Percentiles rank a stretch among this genome's conserved stretches.
Conservation (phyloP, 2,113 vertebrate species). For the Rhea pennata region DNA sequence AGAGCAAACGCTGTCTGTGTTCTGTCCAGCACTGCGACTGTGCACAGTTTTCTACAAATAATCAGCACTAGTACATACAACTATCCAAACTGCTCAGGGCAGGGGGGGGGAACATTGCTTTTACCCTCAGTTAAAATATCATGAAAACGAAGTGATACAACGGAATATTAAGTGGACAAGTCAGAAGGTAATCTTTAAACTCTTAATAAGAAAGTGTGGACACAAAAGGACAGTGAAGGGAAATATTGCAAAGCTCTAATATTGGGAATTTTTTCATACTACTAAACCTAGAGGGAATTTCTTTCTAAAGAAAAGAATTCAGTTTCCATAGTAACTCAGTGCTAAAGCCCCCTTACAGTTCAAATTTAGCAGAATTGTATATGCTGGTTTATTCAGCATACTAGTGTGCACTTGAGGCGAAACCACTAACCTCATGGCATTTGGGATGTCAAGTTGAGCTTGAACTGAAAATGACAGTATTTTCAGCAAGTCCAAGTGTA, state of each 20-base stretch:
- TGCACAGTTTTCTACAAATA: not conserved
- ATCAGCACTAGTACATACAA: not conserved
- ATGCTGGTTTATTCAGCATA: slow-evolving; percentile 70
- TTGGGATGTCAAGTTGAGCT: slow-evolving; percentile 46
- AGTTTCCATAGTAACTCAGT: slow-evolving; percentile 80
- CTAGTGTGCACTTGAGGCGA: slow-evolving; percentile 56
- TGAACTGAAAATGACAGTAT: not conserved
- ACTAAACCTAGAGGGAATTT: slow-evolving; percentile 72
- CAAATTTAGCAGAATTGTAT: slow-evolving; percentile 77
- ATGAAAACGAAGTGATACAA: not conserved
- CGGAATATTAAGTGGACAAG: slow-evolving; percentile 1
- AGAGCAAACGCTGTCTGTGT: not conserved
- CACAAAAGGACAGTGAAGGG: not conserved
- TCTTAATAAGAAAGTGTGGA: not conserved
- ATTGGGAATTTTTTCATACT: slow-evolving; percentile 27
- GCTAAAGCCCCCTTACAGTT: slow-evolving; percentile 67
- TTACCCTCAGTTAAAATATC: not conserved
- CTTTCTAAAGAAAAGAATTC: slow-evolving; percentile 70
- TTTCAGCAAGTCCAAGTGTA: not conserved
- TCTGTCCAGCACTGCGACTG: not conserved
- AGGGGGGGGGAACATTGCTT: not conserved
- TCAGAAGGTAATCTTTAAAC: not conserved
- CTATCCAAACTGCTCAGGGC: slow-evolving; percentile 12
- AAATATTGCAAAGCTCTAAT: not conserved
- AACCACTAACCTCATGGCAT: slow-evolving; percentile 50